Evolutionary conservation across 2,113 vertebrate genomes (phyloP), one percentile per base, ranked within the genome.

Genomic region (Rhadina sibilatrix): DNA sequence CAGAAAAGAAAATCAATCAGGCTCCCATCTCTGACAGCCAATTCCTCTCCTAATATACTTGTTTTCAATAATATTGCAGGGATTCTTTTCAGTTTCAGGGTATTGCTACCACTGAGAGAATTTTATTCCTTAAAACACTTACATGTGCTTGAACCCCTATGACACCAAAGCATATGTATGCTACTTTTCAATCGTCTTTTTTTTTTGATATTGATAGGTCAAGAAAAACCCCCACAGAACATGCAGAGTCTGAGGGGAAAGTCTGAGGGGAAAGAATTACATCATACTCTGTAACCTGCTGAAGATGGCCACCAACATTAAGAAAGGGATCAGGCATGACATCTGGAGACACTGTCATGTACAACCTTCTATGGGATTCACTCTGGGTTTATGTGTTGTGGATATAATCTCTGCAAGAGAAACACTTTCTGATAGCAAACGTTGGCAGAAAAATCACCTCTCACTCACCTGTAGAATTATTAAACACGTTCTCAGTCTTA

Each of bases 391-490:
- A 47, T n/a, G 9, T 40, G 18, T 68, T 72, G 25, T 53, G 42
- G 87, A 16, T 11, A 12, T 42, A 82, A 82, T 57, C 91, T 37
- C 47, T 94, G 16, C 22, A 84, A 59, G 37, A 95, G 74, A 65
- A 96, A 89, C 57, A 60, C 4, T 76, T 89, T 87, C 46, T 85
- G 40, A 77, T 79, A 72, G 27, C 37, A 87, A 27, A 28, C 46
- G 23, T 76, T 89, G 44, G 40, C 61, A 94, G 84, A 72, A 94
- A 77, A 96, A 96, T 59, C 31, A 35, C 33, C 31, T 80, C 72
- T 93, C 46, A 33, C 31, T 89, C 84, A 91, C 57, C 89, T 95
- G 84, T 35, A 91, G 79, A 91, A 92, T 83, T 88, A 94, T 38
- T 87, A 83, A 87, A 52, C 47, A 94, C 93, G 66, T 50, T 19